Evolutionary conservation across 1,140 invertebrate species (phyloP).

Genomic region (Drosophila rufa): DNA sequence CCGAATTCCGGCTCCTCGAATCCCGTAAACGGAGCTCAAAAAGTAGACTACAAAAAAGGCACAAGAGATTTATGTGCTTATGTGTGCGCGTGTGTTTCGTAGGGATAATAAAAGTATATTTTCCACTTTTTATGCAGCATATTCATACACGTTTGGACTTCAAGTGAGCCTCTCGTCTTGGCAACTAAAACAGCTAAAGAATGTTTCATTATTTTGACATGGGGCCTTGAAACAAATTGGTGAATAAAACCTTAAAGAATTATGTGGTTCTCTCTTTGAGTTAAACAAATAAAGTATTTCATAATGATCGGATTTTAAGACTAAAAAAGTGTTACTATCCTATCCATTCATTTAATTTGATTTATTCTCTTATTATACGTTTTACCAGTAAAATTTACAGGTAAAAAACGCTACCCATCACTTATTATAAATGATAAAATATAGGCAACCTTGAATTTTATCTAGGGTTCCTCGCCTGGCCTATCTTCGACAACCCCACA

Average conservation of each 20-base stretch:
- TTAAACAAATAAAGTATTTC: not conserved
- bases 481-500: constrained; percentile 58
- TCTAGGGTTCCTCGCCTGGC: constrained; percentile 21
- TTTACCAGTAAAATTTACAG: constrained; percentile 1
- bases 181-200: constrained; percentile 16
- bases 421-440: constrained; percentile 21
- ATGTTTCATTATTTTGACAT: constrained; percentile 63
- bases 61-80: constrained; percentile 65
- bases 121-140: constrained; percentile 49
- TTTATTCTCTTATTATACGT: not conserved
- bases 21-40: constrained; percentile 50
- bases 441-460: not conserved
- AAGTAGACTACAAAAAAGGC: constrained; percentile 70
- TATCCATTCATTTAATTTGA: not conserved
- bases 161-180: not conserved
- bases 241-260: not conserved
- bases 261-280: not conserved
- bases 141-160: constrained; percentile 27
- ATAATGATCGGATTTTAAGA: not conserved
- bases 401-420: not conserved
- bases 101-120: constrained; percentile 54
- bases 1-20: constrained; percentile 18
- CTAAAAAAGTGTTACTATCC: not conserved
- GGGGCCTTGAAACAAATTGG: constrained; percentile 21
- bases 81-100: constrained; percentile 17